A percentile compares a stretch with the other conserved stretches of the same genome.
phyloP scores from a whole-genome alignment of 2,888 invertebrate species.

The Orchesella flavescens region DNA sequence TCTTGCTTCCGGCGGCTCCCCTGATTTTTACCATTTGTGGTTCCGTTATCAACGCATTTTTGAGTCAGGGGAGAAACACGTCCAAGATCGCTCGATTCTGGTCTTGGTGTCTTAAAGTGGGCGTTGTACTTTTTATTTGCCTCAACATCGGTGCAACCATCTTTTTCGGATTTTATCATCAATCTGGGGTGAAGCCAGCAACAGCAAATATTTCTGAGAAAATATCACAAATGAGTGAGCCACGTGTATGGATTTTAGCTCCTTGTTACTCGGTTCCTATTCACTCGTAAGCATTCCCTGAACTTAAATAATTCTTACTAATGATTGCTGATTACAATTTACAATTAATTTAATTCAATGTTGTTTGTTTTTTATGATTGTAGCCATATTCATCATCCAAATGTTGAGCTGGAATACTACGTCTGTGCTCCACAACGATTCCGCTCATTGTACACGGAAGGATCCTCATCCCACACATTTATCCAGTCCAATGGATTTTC shows the following conservation, averaged over 20 bases:
- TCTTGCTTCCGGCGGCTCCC: constrained; percentile 89
- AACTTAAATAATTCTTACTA: neutral
- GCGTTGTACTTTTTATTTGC: neutral
- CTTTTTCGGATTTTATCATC: constrained; percentile 58
- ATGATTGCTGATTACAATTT: neutral
- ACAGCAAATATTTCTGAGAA: constrained; percentile 39
- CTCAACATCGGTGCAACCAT: neutral
- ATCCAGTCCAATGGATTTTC: constrained; percentile 20
- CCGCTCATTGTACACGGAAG: neutral
- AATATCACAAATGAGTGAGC: constrained; percentile 12
- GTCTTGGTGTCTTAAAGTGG: neutral
- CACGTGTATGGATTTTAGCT: constrained; percentile 81
- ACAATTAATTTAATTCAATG: no score
- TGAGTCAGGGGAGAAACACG: no score
- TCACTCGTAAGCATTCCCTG: constrained; percentile 79
- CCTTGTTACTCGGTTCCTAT: constrained; percentile 95
- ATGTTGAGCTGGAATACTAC: constrained; percentile 64
- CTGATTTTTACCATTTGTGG: constrained; percentile 8
- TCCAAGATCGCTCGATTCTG: neutral
- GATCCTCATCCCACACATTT: no score
- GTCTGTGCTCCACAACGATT: constrained; percentile 64
- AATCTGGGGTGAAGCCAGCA: constrained; percentile 64
- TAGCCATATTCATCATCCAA: constrained; percentile 66
- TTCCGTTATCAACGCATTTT: neutral
- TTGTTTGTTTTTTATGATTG: no score